Conservation (phyloP, 2,888 invertebrate genomes). For the Alsophila aescularia region DNA sequence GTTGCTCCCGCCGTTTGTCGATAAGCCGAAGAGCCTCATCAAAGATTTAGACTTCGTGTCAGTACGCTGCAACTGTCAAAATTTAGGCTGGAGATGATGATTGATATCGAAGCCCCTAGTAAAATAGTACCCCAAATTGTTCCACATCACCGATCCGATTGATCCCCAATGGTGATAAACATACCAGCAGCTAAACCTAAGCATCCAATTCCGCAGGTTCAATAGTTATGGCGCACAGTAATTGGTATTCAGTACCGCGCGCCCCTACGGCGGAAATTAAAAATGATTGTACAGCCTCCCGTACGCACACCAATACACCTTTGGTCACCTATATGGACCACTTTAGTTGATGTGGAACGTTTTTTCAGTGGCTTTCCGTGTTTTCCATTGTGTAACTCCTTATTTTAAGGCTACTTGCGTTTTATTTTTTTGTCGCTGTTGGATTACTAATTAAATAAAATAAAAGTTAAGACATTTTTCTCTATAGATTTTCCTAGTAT, state of each 20-base stretch:
- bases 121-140: constrained; percentile 13
- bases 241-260: constrained; percentile 78
- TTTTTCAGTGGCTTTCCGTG: constrained; percentile 5
- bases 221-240: constrained; percentile 61
- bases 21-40: too few relatives aligned
- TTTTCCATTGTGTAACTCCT: not conserved
- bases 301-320: constrained; percentile 31
- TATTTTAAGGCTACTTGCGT: too few relatives aligned
- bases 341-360: constrained; percentile 2
- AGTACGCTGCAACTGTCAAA: too few relatives aligned
- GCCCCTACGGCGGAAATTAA: constrained; percentile 70
- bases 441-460: too few relatives aligned
- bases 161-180: constrained; percentile 38
- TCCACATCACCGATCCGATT: constrained; percentile 43
- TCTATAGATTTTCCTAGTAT: too few relatives aligned
- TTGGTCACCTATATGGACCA: constrained; percentile 10
- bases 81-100: too few relatives aligned
- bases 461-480: too few relatives aligned
- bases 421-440: too few relatives aligned
- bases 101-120: too few relatives aligned
- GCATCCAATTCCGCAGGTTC: constrained; percentile 61
- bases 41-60: too few relatives aligned
- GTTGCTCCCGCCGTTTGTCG: too few relatives aligned
- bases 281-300: constrained; percentile 71
- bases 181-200: constrained; percentile 54